Evolutionary conservation across 2,113 vertebrate genomes (phyloP), one percentile per base, ranked within the genome.

Genomic region (Microcebus murinus): DNA sequence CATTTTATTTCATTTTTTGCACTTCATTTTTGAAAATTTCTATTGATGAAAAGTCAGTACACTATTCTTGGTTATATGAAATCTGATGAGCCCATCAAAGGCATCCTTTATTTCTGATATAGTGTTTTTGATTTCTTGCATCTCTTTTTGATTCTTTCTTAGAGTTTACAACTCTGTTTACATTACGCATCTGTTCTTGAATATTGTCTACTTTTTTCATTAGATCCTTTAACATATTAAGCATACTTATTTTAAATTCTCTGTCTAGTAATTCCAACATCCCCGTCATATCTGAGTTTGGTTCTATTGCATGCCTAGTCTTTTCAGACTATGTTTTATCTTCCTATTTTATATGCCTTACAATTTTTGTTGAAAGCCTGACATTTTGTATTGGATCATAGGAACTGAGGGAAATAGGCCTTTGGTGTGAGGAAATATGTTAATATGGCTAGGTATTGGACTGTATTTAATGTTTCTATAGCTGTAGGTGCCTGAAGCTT

Each of bases 21-120:
- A 68, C 90, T 97, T 65, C 21, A 61, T 39, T 96, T 81, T 91
- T 27, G 77, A 13, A 91, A 59, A 3, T 79, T 86, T 83, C 13
- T 45, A 27, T 73, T 74, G 25, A 92, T 61, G 86, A 31, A 92
- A 13, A 87, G 27, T 50, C 80, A 67, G 11, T 18, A 59, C 27
- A 71, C 39, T 90, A 77, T 84, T 42, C 15, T 90, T 83, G 48
- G n/a, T 29, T 71, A 0, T 50, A 23, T 87, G 34, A 68, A 73
- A 21, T 90, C 70, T 74, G 45, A 70, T 57, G 27, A 80, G 34
- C 12, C 27, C 31, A 80, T 90, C 4, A 45, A 59, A 84, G 45
- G 6, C 34, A n/a, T 67, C 36, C 27, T 83, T 82, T 29, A 81
- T 84, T 91, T 94, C 45, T 73, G 27, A 52, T 59, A 50, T 20